phyloP scores from a whole-genome alignment of 2,797 vertebrate genomes.

The Malurus splendens region DNA sequence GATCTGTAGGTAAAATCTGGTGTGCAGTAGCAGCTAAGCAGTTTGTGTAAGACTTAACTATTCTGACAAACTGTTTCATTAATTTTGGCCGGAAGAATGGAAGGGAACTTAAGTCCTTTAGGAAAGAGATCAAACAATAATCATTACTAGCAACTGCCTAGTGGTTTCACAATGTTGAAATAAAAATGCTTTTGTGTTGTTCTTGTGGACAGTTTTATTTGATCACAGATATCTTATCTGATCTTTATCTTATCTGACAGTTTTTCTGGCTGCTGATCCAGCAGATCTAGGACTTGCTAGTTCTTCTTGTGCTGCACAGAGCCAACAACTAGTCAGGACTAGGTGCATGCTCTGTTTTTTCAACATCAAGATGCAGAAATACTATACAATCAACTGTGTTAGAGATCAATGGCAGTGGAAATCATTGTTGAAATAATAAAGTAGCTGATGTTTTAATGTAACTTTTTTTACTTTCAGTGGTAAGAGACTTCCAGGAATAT shows the following conservation, averaged over 20 bases:
- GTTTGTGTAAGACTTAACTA: neutral
- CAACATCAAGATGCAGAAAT: neutral
- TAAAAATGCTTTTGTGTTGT: neutral
- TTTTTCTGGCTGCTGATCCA: neutral
- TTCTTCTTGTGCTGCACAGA: neutral
- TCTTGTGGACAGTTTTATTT: neutral
- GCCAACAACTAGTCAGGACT: neutral
- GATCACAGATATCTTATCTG: neutral
- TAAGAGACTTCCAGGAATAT: constrained; percentile 98
- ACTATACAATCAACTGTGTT: neutral
- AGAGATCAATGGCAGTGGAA: constrained; percentile 5
- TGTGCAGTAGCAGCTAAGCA: neutral
- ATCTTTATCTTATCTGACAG: too few relatives aligned
- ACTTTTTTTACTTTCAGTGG: constrained; percentile 76
- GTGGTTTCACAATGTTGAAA: neutral
- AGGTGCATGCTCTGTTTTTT: neutral
- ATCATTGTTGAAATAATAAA: constrained; percentile 47
- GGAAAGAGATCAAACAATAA: neutral
- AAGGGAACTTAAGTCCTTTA: neutral
- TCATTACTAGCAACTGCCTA: neutral
- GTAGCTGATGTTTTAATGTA: constrained; percentile 34
- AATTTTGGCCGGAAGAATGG: neutral
- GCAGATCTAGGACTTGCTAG: neutral
- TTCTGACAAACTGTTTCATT: neutral
- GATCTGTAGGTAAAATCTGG: neutral